Evolutionary conservation across 2,797 vertebrate genomes (phyloP), one percentile per base, ranked within the genome.

Genomic region (Tiaroga cobitis): DNA sequence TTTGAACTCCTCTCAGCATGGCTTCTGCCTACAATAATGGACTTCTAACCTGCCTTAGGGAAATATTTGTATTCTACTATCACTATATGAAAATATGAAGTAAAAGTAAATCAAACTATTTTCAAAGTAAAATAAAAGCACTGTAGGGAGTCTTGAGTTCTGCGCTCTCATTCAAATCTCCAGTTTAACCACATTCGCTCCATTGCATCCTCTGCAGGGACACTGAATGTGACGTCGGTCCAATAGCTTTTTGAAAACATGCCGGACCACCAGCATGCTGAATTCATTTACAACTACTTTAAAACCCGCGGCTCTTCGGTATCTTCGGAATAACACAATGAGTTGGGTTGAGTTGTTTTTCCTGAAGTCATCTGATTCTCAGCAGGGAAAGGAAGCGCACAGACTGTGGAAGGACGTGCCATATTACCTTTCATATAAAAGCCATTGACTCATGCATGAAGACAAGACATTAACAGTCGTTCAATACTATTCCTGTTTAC

Each of bases 51-150:
- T 46, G 75, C 76, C 83, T 51, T n/a, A 59, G 83, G 76, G 39
- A 63, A 56, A 61, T 70, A 69, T 85, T 80, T 80, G 68, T 79
- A 80, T 85, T 84, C 51, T 21, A 15, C 54, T 72, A 80, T 63
- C 26, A 61, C 51, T 49, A 34, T 46, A 84, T 70, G 21, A 77
- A 84, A 84, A 56, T 69, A 54, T 68, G 34, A 26, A 68, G 65
- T 37, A 54, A 59, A 78, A 84, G 74, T 68, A 80, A 85, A 85
- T 80, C 83, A 84, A 84, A 84, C 82, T 77, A 77, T 85, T 80
- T 73, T 61, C 54, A 63, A 85, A 85, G 83, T 80, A 72, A 85
- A 85, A 79, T 85, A 85, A 72, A 78, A 73, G 56, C 67, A 51
- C 83, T 18, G 41, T 24, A 37, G 83, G 83, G 29, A 80, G 39